Percentiles rank a stretch among this genome's conserved stretches.
Conservation (phyloP, 2,797 vertebrate genomes). For the Sebastes iracundus region DNA sequence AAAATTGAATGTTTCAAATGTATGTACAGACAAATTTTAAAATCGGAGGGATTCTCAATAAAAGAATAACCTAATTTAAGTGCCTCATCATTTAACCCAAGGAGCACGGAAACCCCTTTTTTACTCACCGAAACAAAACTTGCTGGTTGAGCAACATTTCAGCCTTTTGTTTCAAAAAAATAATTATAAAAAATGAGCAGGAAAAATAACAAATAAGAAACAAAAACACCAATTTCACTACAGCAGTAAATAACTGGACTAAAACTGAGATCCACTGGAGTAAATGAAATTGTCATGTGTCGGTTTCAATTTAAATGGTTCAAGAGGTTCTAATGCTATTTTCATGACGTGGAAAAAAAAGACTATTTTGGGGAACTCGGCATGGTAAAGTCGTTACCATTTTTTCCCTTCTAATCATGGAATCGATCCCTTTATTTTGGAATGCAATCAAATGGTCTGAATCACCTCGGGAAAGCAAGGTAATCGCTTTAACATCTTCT, state of each 20-base stretch:
- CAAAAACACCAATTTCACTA: conserved; percentile 69
- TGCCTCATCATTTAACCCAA: conserved; percentile 75
- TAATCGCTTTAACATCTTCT: conserved; percentile 35
- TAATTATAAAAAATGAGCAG: conserved; percentile 57
- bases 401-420: conserved; percentile 63
- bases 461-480: conserved; percentile 47
- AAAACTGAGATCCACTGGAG: conserved; percentile 51
- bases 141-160: conserved; percentile 94
- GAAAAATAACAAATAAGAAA: conserved; percentile 52
- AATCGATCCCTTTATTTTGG: conserved; percentile 77
- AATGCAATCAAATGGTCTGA: conserved; percentile 75
- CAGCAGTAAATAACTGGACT: conserved; percentile 67
- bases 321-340: conserved; percentile 40
- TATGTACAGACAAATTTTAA: conserved; percentile 42
- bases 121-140: conserved; percentile 86
- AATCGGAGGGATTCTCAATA: conserved; percentile 41
- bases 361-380: conserved; percentile 27
- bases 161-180: conserved; percentile 72
- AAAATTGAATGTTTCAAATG: conserved; percentile 36
- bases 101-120: conserved; percentile 62
- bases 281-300: conserved; percentile 48
- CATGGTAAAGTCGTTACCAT: conserved; percentile 49
- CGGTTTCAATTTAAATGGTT: conserved; percentile 49
- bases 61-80: conserved; percentile 73
- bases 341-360: conserved; percentile 24